Evolutionary conservation across 2,113 vertebrate genomes (phyloP), one percentile per base, ranked within the genome.

Genomic region (Trichomycterus rosablanca): DNA sequence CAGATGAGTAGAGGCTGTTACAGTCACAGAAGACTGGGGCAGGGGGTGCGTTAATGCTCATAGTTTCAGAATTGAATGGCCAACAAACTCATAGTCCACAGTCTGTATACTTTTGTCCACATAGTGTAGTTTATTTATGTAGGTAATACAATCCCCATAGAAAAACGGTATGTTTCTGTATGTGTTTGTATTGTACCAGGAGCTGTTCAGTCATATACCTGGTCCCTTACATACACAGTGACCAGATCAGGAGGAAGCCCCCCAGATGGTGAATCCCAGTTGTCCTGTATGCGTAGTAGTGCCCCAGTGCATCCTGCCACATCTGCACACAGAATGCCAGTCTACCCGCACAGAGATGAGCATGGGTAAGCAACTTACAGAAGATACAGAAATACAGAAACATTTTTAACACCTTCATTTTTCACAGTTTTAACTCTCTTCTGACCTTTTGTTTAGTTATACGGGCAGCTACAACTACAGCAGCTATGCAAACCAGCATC

Each of bases 221-320:
- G 96, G 96, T 99, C 96, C 68, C 94, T 99, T 75, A 99, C 96
- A n/a, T 99, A 99, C 81, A 99, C 96, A 32, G 95, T 99, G 86
- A 99, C 96, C 35, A 97, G 93, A 19, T 93, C 95, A 44, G 93
- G 94, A 11, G 89, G 90, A 2, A 89, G 90, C 34, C 75, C 93
- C 18, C 86, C 91, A 1, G 95, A 99, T 32, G 89, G 81, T 19
- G 84, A 89, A 48, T 91, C 94, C 60, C 95, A 97, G 79, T 82
- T 97, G 72, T 81, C 94, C 77, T 97, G 95, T 62, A 93, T 99
- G 94, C 91, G 94, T 74, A 91, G 78, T 68, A 84, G 86, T 0
- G 86, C 93, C 0, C 89, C 92, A 0, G 81, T 91, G 14, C 87
- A 93, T 9, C 81, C 93, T 1, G 84, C 90, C 1, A 89, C 95